These are phyloP conservation scores for Actinostola sp. DNA, from an alignment of 92 coral and sea anemone species.

Conservation along the genomic window DNA sequence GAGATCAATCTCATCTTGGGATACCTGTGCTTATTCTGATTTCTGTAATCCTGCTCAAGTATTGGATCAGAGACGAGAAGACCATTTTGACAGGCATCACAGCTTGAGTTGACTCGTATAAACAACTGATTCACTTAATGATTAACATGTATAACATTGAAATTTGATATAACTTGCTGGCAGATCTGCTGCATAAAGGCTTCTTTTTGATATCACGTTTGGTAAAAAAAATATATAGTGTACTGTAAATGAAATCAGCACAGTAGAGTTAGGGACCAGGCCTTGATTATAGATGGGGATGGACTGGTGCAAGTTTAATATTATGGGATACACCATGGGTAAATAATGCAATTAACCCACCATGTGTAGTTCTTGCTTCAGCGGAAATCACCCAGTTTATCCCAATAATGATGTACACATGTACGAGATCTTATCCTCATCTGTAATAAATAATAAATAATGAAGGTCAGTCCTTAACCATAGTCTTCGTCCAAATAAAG, in stretches of 20 bases:
- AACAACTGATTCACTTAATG: constrained; percentile 4
- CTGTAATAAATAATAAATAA: too few relatives aligned
- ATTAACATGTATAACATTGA: background rate
- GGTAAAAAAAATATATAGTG: background rate
- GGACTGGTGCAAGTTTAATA: background rate
- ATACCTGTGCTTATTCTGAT: constrained; percentile 7
- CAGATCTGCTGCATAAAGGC: too few relatives aligned
- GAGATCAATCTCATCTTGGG: background rate
- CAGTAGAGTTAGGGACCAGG: constrained; percentile 1
- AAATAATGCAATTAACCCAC: too few relatives aligned
- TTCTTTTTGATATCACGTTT: background rate
- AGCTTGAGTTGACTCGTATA: background rate
- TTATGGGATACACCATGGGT: background rate
- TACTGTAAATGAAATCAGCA: constrained; percentile 1
- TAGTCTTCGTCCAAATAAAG: too few relatives aligned
- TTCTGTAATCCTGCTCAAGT: background rate
- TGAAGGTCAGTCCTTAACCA: too few relatives aligned
- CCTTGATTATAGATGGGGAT: background rate
- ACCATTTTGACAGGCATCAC: background rate
- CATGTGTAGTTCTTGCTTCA: too few relatives aligned
- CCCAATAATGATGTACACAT: too few relatives aligned
- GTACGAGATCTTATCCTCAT: too few relatives aligned
- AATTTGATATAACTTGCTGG: constrained; percentile 17
- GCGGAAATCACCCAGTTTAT: too few relatives aligned
- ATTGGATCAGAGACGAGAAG: background rate